Base-by-base conservation (phyloP, 2,797 vertebrate species). In the Schizopygopsis pylzovi region DNA sequence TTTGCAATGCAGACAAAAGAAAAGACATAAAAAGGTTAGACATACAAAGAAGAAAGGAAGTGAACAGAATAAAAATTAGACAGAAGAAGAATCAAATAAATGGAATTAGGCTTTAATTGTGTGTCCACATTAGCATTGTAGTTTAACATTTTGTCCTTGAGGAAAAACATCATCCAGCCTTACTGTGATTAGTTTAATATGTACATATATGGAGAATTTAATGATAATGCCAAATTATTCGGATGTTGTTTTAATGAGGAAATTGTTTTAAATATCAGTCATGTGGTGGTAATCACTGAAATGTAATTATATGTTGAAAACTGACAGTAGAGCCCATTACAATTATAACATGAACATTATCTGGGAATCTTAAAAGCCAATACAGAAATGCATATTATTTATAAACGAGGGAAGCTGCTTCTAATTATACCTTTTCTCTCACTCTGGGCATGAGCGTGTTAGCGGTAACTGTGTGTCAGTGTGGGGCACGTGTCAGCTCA, bases 401-500 rank as follows among this genome's bases (percentile, higher is more conserved):
- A 45, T 2, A 45, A 45, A 11, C 45, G 37, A 52, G 56, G 82
- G 18, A 54, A 28, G 28, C 47, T 84, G 45, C 25, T 71, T 67
- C 61, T 79, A 84, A 79, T 85, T 79, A 59, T 59, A 65, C 18
- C 52, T 84, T 78, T 41, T 82, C 33, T 28, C 7, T 22, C 22
- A 80, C 41, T 81, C n/a, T 70, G 72, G 54, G 80, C 68, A 10
- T 45, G 67, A 75, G 65, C 20, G 16, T 56, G 5, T 56, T 56
- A 37, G 52, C 7, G 20, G 52, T 37, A 59, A 59, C 76, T 63
- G 41, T 49, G 41, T 75, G 72, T 76, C 43, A 77, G 11, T 59
- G 63, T 67, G 28, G 18, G 63, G 75, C 75, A 84, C 18, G 79
- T 81, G 78, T 81, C 59, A 76, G 11, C 45, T 80, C 68, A 70